Evolutionary conservation across 2,113 vertebrate genomes (phyloP).

Genomic region (Cynoglossus semilaevis): DNA sequence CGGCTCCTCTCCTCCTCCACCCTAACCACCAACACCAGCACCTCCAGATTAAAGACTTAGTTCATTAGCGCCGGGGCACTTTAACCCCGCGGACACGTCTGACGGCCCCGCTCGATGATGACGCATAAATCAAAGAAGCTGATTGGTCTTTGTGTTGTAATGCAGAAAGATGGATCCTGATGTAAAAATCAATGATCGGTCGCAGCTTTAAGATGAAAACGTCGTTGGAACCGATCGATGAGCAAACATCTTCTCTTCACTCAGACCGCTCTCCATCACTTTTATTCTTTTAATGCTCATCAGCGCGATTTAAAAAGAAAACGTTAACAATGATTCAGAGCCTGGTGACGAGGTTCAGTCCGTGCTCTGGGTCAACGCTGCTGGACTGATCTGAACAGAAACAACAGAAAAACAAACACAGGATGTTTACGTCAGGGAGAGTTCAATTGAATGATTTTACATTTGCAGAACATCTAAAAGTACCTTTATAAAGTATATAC

Average conservation of each 20-base stretch:
- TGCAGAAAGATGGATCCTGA: slow-evolving; percentile 70
- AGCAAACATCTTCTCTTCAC: neutral
- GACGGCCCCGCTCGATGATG: slow-evolving; percentile 43
- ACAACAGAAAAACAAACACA: too few species aligned
- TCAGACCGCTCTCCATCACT: neutral
- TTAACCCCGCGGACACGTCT: slow-evolving; percentile 36
- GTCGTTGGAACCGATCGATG: slow-evolving; percentile 58
- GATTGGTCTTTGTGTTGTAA: slow-evolving; percentile 67
- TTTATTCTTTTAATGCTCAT: neutral
- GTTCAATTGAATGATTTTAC: too few species aligned
- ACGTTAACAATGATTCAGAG: neutral
- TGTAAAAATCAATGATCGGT: slow-evolving; percentile 74
- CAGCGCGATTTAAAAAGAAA: neutral
- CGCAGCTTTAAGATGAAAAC: slow-evolving; percentile 40
- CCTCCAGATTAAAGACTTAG: slow-evolving; percentile 44
- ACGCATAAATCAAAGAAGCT: slow-evolving; percentile 57
- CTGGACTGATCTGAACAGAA: too few species aligned
- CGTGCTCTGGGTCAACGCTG: neutral
- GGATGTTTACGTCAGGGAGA: too few species aligned
- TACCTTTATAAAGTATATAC: too few species aligned
- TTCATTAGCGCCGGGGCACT: slow-evolving; percentile 53
- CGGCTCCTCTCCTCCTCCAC: neutral
- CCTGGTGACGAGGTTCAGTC: neutral
- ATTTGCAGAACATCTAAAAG: too few species aligned
- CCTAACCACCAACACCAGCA: neutral